Percentiles rank a stretch among this genome's conserved stretches.
Conservation (phyloP, 2,797 vertebrate genomes). For the Rhinogobio ventralis region DNA sequence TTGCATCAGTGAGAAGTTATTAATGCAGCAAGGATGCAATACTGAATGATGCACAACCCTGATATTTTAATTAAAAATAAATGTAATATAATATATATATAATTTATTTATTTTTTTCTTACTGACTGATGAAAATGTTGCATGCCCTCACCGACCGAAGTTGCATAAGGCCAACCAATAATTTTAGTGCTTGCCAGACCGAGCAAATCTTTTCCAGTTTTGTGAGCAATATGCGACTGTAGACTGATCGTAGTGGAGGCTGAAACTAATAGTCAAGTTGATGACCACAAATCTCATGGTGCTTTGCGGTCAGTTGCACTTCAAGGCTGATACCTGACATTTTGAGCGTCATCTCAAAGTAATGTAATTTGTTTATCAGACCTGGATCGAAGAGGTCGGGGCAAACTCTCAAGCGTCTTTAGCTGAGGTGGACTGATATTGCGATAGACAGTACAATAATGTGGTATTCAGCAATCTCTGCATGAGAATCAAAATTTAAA, state of each 20-base stretch:
- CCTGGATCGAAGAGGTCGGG: constrained; percentile 34
- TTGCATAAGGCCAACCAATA: background rate
- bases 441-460: constrained; percentile 24
- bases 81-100: too few species aligned
- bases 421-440: constrained; percentile 30
- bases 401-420: constrained; percentile 23
- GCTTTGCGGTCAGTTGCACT: constrained; percentile 12
- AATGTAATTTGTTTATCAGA: constrained; percentile 25
- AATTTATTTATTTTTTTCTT: too few species aligned
- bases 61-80: too few species aligned
- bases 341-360: constrained; percentile 22
- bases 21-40: background rate
- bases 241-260: background rate
- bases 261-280: constrained; percentile 21
- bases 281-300: constrained; percentile 28
- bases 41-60: too few species aligned
- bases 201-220: background rate
- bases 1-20: background rate
- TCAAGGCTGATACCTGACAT: constrained; percentile 3
- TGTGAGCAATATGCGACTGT: background rate
- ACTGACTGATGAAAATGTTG: background rate
- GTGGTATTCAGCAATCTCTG: constrained; percentile 72
- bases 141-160: background rate
- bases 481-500: constrained; percentile 86
- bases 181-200: background rate